A percentile compares a stretch with the other conserved stretches of the same genome.
These are phyloP conservation scores for Sinocyclocheilus maitianheensis DNA, from an alignment of 2,113 vertebrate species.

Conservation along the genomic window DNA sequence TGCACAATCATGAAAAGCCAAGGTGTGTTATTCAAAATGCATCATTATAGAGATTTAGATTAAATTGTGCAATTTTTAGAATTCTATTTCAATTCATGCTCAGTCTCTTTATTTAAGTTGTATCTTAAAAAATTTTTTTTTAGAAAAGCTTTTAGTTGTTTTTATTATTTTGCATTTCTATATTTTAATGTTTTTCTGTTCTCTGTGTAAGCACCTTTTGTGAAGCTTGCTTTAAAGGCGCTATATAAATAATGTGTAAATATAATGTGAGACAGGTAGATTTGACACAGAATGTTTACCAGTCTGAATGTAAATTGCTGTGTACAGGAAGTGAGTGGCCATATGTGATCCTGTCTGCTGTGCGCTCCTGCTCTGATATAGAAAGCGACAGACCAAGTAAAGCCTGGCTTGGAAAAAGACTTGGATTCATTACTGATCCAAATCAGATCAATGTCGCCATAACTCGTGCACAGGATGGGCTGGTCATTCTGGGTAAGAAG, in stretches of 20 bases:
- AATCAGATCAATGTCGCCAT: conserved; percentile 90
- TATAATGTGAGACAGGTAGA: background rate
- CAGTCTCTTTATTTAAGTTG: background rate
- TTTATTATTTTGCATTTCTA: too few relatives aligned
- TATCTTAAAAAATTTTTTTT: background rate
- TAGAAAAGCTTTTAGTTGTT: too few relatives aligned
- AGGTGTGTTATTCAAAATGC: conserved; percentile 69
- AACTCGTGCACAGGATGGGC: conserved; percentile 87
- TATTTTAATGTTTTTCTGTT: too few relatives aligned
- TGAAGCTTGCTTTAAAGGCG: too few relatives aligned
- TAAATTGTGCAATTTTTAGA: background rate
- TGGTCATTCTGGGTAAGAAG: conserved; percentile 85
- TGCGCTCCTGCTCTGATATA: conserved; percentile 79
- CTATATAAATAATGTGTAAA: too few relatives aligned
- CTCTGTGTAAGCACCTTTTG: too few relatives aligned
- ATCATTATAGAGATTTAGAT: too few relatives aligned
- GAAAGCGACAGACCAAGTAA: conserved; percentile 56
- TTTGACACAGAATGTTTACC: background rate
- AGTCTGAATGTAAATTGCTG: background rate
- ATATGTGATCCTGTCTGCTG: conserved; percentile 85
- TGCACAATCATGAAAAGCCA: conserved; percentile 91
- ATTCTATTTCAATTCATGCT: background rate
- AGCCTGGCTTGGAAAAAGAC: conserved; percentile 78
- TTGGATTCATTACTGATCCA: conserved; percentile 83
- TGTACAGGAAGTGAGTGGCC: conserved; percentile 87